Evolutionary conservation across 2,113 vertebrate species (phyloP).

Genomic region (Clarias magur): DNA sequence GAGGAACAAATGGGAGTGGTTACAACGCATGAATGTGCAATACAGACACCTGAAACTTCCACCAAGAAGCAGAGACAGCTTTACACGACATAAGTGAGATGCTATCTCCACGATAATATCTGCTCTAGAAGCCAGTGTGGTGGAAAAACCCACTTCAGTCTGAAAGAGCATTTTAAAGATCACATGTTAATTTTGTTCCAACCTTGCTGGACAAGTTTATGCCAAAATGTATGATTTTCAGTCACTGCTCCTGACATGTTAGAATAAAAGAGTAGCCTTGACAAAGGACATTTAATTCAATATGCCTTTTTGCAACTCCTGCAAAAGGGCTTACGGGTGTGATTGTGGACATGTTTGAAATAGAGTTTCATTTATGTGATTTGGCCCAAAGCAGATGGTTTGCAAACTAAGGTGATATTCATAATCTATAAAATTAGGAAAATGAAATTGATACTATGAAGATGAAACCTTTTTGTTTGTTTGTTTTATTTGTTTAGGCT

Average conservation of each 20-base stretch:
- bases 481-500: not conserved
- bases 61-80: not conserved
- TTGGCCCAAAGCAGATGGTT: not conserved
- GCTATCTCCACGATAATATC: not conserved
- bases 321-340: not conserved
- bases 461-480: not conserved
- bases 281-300: constrained; percentile 36
- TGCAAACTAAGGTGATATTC: not conserved
- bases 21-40: constrained; percentile 39
- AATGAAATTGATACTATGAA: not conserved
- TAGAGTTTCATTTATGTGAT: not conserved
- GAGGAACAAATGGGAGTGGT: constrained; percentile 13
- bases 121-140: constrained; percentile 34
- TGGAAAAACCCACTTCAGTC: constrained; percentile 37
- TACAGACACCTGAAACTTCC: constrained; percentile 30
- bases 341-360: not conserved
- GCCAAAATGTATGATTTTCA: constrained; percentile 10
- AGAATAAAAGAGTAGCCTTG: constrained; percentile 2
- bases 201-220: constrained; percentile 5
- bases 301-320: constrained; percentile 12
- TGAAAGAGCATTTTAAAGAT: constrained; percentile 32
- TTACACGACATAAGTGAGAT: not conserved
- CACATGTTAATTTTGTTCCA: constrained; percentile 24
- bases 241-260: constrained; percentile 13
- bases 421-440: not conserved